A percentile compares a stretch with the other conserved stretches of the same genome.
phyloP scores from a whole-genome alignment of 2,888 invertebrate species.

The Boloria selene region DNA sequence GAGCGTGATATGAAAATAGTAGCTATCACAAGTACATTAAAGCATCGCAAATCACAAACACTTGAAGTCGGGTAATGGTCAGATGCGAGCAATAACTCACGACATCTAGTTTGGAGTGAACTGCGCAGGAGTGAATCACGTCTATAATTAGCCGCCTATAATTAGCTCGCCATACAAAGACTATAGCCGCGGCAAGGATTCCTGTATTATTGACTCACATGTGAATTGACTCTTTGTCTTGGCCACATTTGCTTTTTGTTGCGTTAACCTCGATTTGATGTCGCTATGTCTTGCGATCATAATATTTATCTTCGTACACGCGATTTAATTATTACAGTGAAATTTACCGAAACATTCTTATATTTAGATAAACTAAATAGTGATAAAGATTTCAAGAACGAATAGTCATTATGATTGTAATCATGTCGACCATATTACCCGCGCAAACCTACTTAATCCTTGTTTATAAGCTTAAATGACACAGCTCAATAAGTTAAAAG shows the following conservation, averaged over 20 bases:
- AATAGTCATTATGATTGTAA: neutral
- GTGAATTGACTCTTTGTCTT: constrained; percentile 57
- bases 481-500: neutral
- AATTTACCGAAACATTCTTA: neutral
- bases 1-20: neutral
- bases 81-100: constrained; percentile 51
- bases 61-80: constrained; percentile 32
- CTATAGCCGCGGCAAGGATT: constrained; percentile 49
- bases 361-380: neutral
- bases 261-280: constrained; percentile 26
- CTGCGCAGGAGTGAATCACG: constrained; percentile 71
- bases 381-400: neutral
- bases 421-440: neutral
- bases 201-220: constrained; percentile 58
- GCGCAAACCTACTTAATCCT: neutral
- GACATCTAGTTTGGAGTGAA: constrained; percentile 48
- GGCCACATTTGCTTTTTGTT: constrained; percentile 27
- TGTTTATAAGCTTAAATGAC: neutral
- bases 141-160: constrained; percentile 65
- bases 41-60: constrained; percentile 1
- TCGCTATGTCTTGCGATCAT: neutral
- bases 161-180: constrained; percentile 71
- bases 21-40: neutral
- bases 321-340: neutral
- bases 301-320: neutral